These are phyloP conservation scores for Diorhabda sublineata DNA, from an alignment of 1,140 invertebrate species.

Conservation along the genomic window DNA sequence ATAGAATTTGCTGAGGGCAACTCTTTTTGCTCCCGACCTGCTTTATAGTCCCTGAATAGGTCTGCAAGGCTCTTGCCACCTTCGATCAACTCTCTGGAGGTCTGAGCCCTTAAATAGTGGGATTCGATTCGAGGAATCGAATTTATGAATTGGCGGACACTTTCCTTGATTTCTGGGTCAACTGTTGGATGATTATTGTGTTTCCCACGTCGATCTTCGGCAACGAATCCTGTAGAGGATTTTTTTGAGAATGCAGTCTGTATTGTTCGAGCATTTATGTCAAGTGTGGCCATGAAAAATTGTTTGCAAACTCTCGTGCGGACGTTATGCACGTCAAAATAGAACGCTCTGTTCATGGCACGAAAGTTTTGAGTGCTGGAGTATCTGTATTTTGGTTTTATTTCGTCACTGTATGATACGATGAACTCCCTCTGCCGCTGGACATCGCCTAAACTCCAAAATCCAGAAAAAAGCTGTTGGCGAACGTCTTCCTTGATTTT, in stretches of 20 bases:
- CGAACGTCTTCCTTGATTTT: no score
- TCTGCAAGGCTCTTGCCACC: no score
- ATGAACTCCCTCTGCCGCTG: no score
- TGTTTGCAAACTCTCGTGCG: not conserved
- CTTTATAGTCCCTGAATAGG: no score
- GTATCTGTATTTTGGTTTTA: constrained; percentile 27
- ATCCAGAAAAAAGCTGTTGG: no score
- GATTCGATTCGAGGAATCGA: constrained; percentile 36
- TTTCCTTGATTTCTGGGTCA: not conserved
- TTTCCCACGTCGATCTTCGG: not conserved
- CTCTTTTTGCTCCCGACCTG: constrained; percentile 15
- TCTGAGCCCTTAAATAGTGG: constrained; percentile 38
- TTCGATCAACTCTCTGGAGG: no score
- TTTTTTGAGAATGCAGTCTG: not conserved
- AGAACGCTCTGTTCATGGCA: constrained; percentile 1
- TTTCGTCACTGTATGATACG: no score
- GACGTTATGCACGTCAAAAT: not conserved
- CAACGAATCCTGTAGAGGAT: not conserved
- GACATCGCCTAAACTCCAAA: no score
- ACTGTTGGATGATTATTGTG: not conserved
- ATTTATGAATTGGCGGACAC: constrained; percentile 6
- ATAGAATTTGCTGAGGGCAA: constrained; percentile 30
- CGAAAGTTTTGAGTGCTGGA: constrained; percentile 4
- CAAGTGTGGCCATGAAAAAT: not conserved
- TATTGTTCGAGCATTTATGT: not conserved